Evolutionary conservation across 2,888 invertebrate genomes (phyloP).

Genomic region (Cryptocheilus praepositus): DNA sequence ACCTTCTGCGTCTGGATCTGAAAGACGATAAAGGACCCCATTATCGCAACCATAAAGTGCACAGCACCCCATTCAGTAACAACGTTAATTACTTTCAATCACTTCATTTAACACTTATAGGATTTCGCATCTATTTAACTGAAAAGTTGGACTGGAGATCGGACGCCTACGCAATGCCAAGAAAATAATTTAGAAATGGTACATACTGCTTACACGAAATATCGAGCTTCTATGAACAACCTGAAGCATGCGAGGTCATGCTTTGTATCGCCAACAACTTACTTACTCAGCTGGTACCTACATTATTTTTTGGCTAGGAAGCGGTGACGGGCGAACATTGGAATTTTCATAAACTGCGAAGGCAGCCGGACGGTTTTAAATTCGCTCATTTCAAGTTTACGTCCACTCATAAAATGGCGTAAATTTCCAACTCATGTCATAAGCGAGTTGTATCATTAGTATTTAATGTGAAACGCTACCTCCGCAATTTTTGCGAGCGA

Average conservation of each 20-base stretch:
- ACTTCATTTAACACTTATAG: too few relatives aligned
- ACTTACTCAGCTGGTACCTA: conserved; percentile 41
- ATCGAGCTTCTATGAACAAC: conserved; percentile 26
- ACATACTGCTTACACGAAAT: conserved; percentile 5
- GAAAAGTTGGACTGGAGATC: background rate
- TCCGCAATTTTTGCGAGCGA: background rate
- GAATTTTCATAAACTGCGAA: conserved; percentile 4
- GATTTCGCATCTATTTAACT: background rate
- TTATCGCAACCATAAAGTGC: background rate
- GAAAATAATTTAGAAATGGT: conserved; percentile 1
- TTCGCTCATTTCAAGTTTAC: too few relatives aligned
- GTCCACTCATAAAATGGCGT: too few relatives aligned
- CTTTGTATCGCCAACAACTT: conserved; percentile 28
- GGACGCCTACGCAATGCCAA: background rate
- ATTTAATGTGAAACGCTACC: background rate
- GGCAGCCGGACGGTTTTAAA: background rate
- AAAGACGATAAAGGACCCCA: conserved; percentile 54
- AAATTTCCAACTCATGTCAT: too few relatives aligned
- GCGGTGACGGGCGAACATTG: conserved; percentile 7
- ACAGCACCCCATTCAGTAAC: too few relatives aligned
- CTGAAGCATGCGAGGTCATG: conserved; percentile 49
- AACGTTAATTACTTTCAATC: too few relatives aligned
- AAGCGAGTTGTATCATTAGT: too few relatives aligned
- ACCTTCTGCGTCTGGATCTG: conserved; percentile 94
- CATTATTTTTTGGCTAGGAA: conserved; percentile 8